Evolutionary conservation across 2,888 invertebrate species (phyloP), one percentile per base, ranked within the genome.

Genomic region (Epinotia demarniana): DNA sequence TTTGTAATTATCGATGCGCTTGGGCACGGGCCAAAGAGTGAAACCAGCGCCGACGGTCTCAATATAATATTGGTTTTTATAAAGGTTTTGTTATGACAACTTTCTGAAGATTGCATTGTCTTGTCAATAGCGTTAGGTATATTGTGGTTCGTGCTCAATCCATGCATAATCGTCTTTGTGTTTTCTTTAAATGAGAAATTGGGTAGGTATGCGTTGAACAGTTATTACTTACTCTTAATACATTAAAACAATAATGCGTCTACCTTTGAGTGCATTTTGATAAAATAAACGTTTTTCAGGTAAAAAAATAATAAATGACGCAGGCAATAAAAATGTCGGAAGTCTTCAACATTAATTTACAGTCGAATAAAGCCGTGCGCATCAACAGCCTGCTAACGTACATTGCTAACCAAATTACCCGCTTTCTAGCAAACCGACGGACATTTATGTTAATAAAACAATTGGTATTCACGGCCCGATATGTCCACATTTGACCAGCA

Each of bases 391-490:
- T 83, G 87, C 83, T 83, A 87, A 89, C 90, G 90, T 92, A 85
- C 85, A 85, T 85, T 86, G 88, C 90, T 92, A 92, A 90, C 93
- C 92, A 93, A 93, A 93, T 94, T 90, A 92, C 92, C 93, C 93
- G 93, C 93, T 94, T 94, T 93, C 94, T 93, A 93, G 87, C 90
- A 90, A 92, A 92, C 93, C 93, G 92, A 91, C 90, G 92, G 92
- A 90, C 89, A 90, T 92, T 91, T 93, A 94, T 94, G 94, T 86
- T 90, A 94, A 94, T 94, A 80, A 80, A 79, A 89, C 90, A 89
- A 93, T 94, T 93, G 91, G 86, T 92, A 94, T 94, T 92, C 94
- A 81, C 83, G 84, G 85, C 86, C 86, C 85, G 87, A 84, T 84
- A 84, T 91, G 92, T 91, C 91, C 92, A 93, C 93, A 92, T 93